Evolutionary conservation across 2,888 invertebrate species (phyloP).

Genomic region (Tenthredo livida): DNA sequence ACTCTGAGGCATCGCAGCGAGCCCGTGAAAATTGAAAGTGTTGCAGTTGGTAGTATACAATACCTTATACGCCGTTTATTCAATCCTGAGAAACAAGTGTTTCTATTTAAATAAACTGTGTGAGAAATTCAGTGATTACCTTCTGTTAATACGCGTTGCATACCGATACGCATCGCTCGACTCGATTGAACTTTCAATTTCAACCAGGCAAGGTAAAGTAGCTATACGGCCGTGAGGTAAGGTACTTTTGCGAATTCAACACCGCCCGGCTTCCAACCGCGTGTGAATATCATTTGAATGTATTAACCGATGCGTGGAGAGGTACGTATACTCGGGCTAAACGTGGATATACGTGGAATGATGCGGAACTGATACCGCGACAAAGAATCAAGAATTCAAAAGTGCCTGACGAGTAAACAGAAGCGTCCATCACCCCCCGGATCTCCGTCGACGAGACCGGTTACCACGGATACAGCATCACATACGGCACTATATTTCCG

Average conservation of each 20-base stretch:
- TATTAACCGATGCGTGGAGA: constrained; percentile 63
- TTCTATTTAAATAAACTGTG: background rate
- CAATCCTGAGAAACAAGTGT: constrained; percentile 3
- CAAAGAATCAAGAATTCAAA: constrained; percentile 36
- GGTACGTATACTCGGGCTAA: background rate
- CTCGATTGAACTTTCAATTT: constrained; percentile 37
- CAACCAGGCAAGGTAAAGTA: background rate
- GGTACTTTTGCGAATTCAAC: constrained; percentile 33
- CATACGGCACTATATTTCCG: background rate
- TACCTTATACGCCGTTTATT: background rate
- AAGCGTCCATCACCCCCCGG: constrained; percentile 33
- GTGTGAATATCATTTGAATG: constrained; percentile 73
- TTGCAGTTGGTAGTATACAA: background rate
- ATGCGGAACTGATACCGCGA: constrained; percentile 7
- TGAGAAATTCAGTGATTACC: constrained; percentile 41
- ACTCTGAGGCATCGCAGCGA: background rate
- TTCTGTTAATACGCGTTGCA: constrained; percentile 7
- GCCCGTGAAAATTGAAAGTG: constrained; percentile 46
- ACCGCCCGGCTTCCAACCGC: constrained; percentile 43
- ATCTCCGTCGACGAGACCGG: background rate
- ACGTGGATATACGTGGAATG: background rate
- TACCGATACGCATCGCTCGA: constrained; percentile 44
- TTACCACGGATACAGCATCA: background rate
- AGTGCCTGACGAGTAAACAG: constrained; percentile 47
- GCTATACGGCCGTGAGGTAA: background rate